Percentiles rank a stretch among this genome's conserved stretches.
phyloP scores from a whole-genome alignment of 2,888 invertebrate species.

The Aspidiotus destructor region DNA sequence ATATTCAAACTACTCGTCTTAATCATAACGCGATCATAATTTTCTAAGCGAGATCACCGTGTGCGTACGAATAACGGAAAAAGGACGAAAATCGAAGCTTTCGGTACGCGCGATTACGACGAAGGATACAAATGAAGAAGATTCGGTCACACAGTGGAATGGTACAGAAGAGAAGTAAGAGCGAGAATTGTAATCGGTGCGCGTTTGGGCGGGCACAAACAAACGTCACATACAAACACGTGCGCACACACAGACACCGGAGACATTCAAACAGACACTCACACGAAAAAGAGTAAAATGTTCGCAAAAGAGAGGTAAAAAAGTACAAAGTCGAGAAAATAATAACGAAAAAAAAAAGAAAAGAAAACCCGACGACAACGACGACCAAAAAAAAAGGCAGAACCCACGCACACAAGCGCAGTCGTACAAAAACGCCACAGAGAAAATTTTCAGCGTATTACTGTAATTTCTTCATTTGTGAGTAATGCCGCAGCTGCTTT shows the following conservation, averaged over 20 bases:
- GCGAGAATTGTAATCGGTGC: slow-evolving; percentile 29
- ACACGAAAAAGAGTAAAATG: slow-evolving; percentile 8
- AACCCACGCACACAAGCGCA: slow-evolving; percentile 24
- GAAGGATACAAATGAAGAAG: slow-evolving; percentile 24
- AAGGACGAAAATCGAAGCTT: background rate
- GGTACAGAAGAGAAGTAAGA: slow-evolving; percentile 28
- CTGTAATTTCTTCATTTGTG: slow-evolving; percentile 24
- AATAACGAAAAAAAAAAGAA: slow-evolving; percentile 1
- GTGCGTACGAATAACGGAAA: background rate
- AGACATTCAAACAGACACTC: slow-evolving; percentile 35
- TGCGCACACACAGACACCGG: slow-evolving; percentile 38
- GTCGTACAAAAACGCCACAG: slow-evolving; percentile 22
- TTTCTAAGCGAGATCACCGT: background rate
- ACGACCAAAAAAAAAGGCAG: slow-evolving; percentile 11
- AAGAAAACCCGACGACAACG: background rate
- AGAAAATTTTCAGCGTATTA: slow-evolving; percentile 27
- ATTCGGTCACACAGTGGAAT: slow-evolving; percentile 29
- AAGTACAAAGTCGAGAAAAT: slow-evolving; percentile 6
- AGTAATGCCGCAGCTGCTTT: slow-evolving; percentile 23
- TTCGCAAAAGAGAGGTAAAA: slow-evolving; percentile 1
- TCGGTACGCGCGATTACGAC: background rate
- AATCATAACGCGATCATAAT: slow-evolving; percentile 11
- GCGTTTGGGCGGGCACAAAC: slow-evolving; percentile 32
- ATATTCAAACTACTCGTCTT: background rate
- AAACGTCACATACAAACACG: slow-evolving; percentile 35